These are phyloP conservation scores for Spea multiplicata DNA, from an alignment of 2,113 vertebrate genomes.

Conservation along the genomic window DNA sequence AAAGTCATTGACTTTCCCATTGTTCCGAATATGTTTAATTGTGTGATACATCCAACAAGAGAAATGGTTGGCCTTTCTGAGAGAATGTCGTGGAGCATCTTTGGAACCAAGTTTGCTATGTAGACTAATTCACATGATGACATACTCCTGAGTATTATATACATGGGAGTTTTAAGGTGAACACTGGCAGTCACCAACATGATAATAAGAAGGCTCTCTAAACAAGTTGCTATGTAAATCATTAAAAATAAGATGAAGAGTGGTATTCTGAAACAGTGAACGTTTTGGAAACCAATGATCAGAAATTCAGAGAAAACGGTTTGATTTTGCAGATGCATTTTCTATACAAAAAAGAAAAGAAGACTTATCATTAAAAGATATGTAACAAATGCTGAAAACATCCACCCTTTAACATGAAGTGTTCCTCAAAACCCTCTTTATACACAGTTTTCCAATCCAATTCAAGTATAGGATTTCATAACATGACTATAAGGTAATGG, in stretches of 20 bases:
- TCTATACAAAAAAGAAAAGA: background rate
- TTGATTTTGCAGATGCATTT: background rate
- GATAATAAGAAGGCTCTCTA: constrained; percentile 6
- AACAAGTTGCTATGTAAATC: background rate
- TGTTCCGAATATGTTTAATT: background rate
- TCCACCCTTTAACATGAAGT: no score
- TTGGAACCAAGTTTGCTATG: background rate
- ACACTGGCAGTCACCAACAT: background rate
- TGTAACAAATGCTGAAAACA: background rate
- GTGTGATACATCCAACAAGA: background rate
- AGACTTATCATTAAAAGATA: background rate
- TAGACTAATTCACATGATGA: background rate
- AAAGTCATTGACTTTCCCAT: background rate
- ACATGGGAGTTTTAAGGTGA: constrained; percentile 9
- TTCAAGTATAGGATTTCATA: background rate
- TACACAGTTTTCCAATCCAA: background rate
- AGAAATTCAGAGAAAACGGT: constrained; percentile 12
- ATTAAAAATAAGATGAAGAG: background rate
- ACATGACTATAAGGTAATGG: no score
- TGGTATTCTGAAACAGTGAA: constrained; percentile 8
- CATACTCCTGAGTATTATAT: background rate
- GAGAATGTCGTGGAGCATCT: constrained; percentile 18
- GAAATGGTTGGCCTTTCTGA: background rate
- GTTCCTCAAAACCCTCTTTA: no score
- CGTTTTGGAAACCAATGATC: constrained; percentile 11